Evolutionary conservation across 2,113 vertebrate species (phyloP).

Genomic region (Boulengeromyrus knoepffleri): DNA sequence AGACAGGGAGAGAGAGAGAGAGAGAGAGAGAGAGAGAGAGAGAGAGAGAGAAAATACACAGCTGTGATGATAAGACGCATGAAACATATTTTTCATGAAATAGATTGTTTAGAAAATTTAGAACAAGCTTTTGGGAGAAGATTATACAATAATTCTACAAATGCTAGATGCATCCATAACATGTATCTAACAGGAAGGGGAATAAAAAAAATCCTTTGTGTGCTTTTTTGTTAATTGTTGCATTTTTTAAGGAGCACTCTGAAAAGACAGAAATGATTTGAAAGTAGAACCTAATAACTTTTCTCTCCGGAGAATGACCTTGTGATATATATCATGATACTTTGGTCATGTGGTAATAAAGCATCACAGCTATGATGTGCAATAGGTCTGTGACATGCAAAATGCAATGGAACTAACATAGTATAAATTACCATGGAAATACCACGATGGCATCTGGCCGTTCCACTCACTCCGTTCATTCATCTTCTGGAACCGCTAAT

Average conservation of each 20-base stretch:
- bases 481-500: neutral
- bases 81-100: neutral
- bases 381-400: neutral
- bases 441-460: neutral
- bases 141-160: neutral
- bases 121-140: neutral
- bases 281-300: neutral
- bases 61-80: neutral
- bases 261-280: neutral
- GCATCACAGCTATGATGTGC: neutral
- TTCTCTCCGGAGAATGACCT: neutral
- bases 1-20: neutral
- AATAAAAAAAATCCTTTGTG: neutral
- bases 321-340: neutral
- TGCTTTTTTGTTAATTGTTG: neutral
- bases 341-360: neutral
- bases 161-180: neutral
- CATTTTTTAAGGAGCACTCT: neutral
- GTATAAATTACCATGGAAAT: conserved; percentile 2
- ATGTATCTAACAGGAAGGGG: neutral
- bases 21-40: neutral
- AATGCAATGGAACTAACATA: neutral
- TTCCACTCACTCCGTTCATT: neutral
- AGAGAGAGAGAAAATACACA: neutral
- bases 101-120: neutral